Conservation (phyloP, 2,888 invertebrate species). For the Dromius quadrimaculatus region DNA sequence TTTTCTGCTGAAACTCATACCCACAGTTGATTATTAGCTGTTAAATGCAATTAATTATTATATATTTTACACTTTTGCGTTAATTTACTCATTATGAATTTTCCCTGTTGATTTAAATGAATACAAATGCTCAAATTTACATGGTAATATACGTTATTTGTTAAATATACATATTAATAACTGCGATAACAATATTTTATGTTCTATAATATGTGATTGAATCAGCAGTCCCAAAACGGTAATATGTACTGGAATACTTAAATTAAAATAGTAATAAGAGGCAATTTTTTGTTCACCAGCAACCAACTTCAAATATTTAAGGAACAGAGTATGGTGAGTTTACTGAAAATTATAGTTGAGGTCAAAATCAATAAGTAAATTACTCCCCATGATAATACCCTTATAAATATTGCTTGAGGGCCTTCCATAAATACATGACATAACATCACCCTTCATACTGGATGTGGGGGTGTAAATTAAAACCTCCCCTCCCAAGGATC, state of each 20-base stretch:
- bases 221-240: not conserved
- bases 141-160: conserved; percentile 15
- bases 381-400: too few relatives aligned
- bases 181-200: not conserved
- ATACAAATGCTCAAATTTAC: conserved; percentile 21
- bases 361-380: too few relatives aligned
- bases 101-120: conserved; percentile 5
- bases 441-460: too few relatives aligned
- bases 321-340: too few relatives aligned
- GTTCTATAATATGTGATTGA: not conserved
- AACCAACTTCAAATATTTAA: too few relatives aligned
- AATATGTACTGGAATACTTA: not conserved
- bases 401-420: too few relatives aligned
- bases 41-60: conserved; percentile 29
- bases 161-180: not conserved
- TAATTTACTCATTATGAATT: conserved; percentile 2
- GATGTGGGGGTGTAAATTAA: too few relatives aligned
- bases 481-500: too few relatives aligned
- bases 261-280: too few relatives aligned
- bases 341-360: too few relatives aligned
- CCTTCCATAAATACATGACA: too few relatives aligned
- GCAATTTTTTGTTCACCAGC: too few relatives aligned
- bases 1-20: not conserved
- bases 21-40: conserved; percentile 9
- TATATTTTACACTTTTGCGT: conserved; percentile 5